Conservation (phyloP, 2,888 invertebrate genomes). For the Pharmacophagus antenor region DNA sequence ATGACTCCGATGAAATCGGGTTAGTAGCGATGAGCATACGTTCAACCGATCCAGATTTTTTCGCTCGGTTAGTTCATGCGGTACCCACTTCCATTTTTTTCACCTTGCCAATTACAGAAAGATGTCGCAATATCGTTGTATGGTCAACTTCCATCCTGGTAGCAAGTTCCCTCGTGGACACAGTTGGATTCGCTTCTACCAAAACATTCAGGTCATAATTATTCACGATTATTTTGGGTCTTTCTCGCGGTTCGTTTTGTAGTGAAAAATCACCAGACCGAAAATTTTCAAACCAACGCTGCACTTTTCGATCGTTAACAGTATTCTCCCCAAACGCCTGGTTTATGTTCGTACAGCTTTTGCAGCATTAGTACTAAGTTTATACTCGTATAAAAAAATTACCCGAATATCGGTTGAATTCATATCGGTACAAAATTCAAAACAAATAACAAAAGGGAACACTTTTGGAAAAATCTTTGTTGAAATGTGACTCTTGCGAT, state of each 20-base stretch:
- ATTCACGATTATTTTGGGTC: neutral
- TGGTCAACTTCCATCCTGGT: conserved; percentile 2
- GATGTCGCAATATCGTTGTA: conserved; percentile 1
- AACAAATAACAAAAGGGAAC: neutral
- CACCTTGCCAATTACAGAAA: conserved; percentile 9
- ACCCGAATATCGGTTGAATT: conserved; percentile 1
- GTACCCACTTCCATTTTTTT: conserved; percentile 4
- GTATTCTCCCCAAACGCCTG: too few relatives aligned
- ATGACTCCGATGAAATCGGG: too few relatives aligned
- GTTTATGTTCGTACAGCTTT: neutral
- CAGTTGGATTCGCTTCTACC: neutral
- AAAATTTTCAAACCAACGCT: too few relatives aligned
- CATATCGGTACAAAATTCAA: neutral
- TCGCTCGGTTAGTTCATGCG: too few relatives aligned
- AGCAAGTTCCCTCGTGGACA: conserved; percentile 1
- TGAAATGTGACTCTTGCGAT: conserved; percentile 1
- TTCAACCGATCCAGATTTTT: too few relatives aligned
- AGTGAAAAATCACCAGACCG: too few relatives aligned
- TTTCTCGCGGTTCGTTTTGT: neutral
- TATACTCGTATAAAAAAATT: conserved; percentile 1
- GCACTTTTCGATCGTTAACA: too few relatives aligned
- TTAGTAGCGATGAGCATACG: too few relatives aligned
- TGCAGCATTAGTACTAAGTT: neutral
- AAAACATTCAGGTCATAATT: conserved; percentile 1
- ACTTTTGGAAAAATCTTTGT: neutral